Evolutionary conservation across 2,797 vertebrate species (phyloP), one percentile per base, ranked within the genome.

Genomic region (Oryzias sinensis): DNA sequence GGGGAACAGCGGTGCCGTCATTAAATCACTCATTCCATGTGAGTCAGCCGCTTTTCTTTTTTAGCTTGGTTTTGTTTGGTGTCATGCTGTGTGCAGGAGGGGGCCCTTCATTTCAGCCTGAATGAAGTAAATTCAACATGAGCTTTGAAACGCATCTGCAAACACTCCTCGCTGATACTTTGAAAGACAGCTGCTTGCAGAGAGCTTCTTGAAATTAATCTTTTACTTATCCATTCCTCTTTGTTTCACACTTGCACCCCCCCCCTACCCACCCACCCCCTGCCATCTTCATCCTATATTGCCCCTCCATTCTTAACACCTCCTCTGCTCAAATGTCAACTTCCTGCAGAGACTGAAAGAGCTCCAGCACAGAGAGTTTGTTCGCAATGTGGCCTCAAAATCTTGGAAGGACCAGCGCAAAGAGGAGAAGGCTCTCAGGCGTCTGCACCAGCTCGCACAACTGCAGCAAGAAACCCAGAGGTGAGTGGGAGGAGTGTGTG

Each of bases 321-420:
- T 22, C 42, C 40, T 60, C 22, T 22, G 40, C n/a, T 47, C 56
- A 59, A 5, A 62, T 77, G 49, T 78, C 43, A 17, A 60, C 62
- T 65, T 65, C 73, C 66, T 48, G 56, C 82, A 99, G 97, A 94
- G 97, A 85, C 84, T 99, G 83, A 99, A 99, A 85, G 97, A 99
- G 85, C 91, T 99, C 82, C 97, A 99, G 84, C 97, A 99, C 84
- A 92, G 97, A 62, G 97, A 99, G 90, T 99, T 97, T 88, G 95
- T 95, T 84, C 92, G 97, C 62, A 99, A 99, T 14, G 96, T 99
- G 84, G 93, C 96, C 77, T 99, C 97, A 24, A 99, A 98, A 88
- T 97, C 95, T 41, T 98, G 97, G 96, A 99, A 98, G 90, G 96
- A 98, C 91, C 95, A 97, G 68, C 95, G 94, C 85, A 99, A 98